These are phyloP conservation scores for Picathartes gymnocephalus DNA, from an alignment of 2,113 vertebrate species.

Conservation along the genomic window DNA sequence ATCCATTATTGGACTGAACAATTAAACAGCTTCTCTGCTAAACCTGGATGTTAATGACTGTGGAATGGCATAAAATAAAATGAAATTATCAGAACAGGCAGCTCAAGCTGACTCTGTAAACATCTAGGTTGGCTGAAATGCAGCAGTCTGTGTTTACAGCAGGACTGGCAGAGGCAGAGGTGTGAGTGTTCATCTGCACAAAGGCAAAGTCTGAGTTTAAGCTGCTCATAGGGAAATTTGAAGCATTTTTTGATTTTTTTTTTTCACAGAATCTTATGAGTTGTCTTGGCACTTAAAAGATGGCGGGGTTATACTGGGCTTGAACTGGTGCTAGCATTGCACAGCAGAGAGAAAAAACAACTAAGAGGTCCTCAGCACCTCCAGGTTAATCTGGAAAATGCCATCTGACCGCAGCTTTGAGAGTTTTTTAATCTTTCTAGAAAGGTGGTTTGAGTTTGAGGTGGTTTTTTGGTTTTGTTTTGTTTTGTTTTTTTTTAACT, in stretches of 20 bases:
- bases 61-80: background rate
- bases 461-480: background rate
- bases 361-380: background rate
- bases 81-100: background rate
- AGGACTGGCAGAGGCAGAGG: background rate
- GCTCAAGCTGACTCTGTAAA: background rate
- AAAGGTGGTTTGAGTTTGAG: background rate
- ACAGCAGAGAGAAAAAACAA: background rate
- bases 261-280: background rate
- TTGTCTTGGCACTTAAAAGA: background rate
- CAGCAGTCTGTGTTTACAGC: background rate
- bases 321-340: background rate
- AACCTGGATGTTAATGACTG: background rate
- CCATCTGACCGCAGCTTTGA: background rate
- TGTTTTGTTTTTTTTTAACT: background rate
- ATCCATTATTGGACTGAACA: background rate
- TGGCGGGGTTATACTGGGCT: background rate
- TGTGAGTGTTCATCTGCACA: background rate
- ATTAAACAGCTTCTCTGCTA: background rate
- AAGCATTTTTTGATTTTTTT: background rate
- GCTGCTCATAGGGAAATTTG: background rate
- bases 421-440: background rate
- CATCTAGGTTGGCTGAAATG: background rate
- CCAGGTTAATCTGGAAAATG: background rate
- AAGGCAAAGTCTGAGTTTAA: background rate